Evolutionary conservation across 1,140 invertebrate genomes (phyloP), one percentile per base, ranked within the genome.

Genomic region (Temnothorax nylanderi): DNA sequence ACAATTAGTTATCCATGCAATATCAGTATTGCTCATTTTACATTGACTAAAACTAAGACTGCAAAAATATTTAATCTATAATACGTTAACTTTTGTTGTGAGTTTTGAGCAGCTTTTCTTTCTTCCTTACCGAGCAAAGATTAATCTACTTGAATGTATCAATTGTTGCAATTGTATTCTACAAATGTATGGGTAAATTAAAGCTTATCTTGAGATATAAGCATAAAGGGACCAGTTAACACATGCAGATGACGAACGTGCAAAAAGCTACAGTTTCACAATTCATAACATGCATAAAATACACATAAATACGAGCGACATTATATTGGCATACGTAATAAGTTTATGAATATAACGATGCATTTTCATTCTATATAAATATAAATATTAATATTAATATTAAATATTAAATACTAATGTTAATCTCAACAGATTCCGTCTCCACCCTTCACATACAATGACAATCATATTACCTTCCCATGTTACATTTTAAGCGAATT

Each of bases 181-280:
- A 32, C 47, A 67, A 47, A 11, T 51, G 7, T 37, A 78, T 34
- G 3, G n/a, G 37, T 51, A 16, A n/a, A 78, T 37, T 78, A 62
- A 67, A 67, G 21, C 8, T 77, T 32, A 77, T 49, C 26, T 37
- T 51, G 16, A 44, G 44, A 80, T 26, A 26, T 65, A 49, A 65
- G 44, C 21, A 18, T 41, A 65, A 67, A 51, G 44, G 34, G 13
- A 56, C 5, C 47, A 37, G 64, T 41, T 37, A 71, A 3, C 32
- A 60, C 54, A 74, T 82, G 67, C 67, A 84, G 44, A 72, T 72
- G 6, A 47, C 16, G 6, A 72, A 18, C 78, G 3, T 82, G 65
- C 65, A 44, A 58, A 16, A 74, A 56, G 18, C 13, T 77, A 47
- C 0, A 69, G 3, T 44, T 71, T 81, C 3, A 37, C 26, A 26